Conservation (phyloP, 2,888 invertebrate genomes). For the Plusia festucae region DNA sequence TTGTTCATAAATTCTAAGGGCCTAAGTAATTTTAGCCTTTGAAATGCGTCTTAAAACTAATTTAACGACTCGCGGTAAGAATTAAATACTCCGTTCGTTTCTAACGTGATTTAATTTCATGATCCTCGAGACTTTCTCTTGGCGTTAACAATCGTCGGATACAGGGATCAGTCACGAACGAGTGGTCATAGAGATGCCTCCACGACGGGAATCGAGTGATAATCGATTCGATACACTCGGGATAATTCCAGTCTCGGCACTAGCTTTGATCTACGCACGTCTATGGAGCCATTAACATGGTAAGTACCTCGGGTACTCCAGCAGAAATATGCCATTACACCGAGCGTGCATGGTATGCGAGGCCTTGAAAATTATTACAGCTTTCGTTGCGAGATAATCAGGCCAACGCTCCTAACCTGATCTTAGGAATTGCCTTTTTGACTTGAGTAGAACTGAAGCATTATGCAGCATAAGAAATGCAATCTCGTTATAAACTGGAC, state of each 20-base stretch:
- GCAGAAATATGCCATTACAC: constrained; percentile 50
- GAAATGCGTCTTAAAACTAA: constrained; percentile 40
- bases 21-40: constrained; percentile 27
- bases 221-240: constrained; percentile 76
- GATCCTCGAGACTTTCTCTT: constrained; percentile 73
- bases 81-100: constrained; percentile 52
- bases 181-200: constrained; percentile 62
- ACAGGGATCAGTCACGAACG: constrained; percentile 71
- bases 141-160: constrained; percentile 51
- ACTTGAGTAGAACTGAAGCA: constrained; percentile 25
- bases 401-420: constrained; percentile 52
- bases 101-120: constrained; percentile 62
- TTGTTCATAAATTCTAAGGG: constrained; percentile 32
- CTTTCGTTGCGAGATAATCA: constrained; percentile 55
- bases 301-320: constrained; percentile 44
- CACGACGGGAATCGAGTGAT: constrained; percentile 67
- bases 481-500: constrained; percentile 10
- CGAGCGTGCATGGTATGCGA: constrained; percentile 40
- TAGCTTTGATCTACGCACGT: constrained; percentile 58
- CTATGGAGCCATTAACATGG: constrained; percentile 48
- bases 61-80: constrained; percentile 40
- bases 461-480: constrained; percentile 27
- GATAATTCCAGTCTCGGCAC: constrained; percentile 59
- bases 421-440: constrained; percentile 47
- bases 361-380: constrained; percentile 56